Base-by-base conservation (phyloP, 2,888 invertebrate species). In the Ichneumoninae sp. region DNA sequence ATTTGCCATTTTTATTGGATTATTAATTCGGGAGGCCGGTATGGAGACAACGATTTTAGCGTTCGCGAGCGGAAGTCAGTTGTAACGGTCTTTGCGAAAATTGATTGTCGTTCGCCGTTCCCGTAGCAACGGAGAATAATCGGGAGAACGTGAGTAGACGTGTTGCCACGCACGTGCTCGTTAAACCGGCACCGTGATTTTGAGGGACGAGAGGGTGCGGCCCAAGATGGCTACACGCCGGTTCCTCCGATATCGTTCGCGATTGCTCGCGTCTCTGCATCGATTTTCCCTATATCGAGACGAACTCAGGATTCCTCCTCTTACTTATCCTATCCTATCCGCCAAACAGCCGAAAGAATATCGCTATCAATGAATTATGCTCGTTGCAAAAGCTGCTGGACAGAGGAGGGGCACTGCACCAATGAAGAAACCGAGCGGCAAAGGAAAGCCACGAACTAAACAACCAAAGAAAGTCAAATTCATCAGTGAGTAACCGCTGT, bases 381-480 rank as follows among this genome's bases (percentile, higher is more conserved):
- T 78, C 74, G 76, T 80, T 79, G 40, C 54, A 66, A 77, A 80
- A 78, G 80, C 87, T 89, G 91, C 89, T 65, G 90, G 89, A 79
- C 89, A 91, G 70, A 88, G 90, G 87, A 94, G 94, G 88, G 94
- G 95, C 92, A 95, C 96, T 96, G 93, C 96, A 95, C 93, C 97
- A 96, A 96, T 96, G 93, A 97, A 97, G 95, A 97, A 97, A 95
- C 96, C 96, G 87, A 96, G 96, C 94, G 95, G 95, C 91, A 96
- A 96, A 90, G 96, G 95, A 92, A 97, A 97, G 94, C 96, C 96
- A 87, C 95, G 97, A 93, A 97, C 97, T 90, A 97, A 97, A 95
- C 97, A 97, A 94, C 97, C 97, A 87, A 97, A 97, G 95, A 97
- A 97, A 95, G 97, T 97, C 87, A 97, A 97, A 95, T 97, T 97